Evolutionary conservation across 2,113 vertebrate genomes (phyloP).

Genomic region (Gavia stellata): DNA sequence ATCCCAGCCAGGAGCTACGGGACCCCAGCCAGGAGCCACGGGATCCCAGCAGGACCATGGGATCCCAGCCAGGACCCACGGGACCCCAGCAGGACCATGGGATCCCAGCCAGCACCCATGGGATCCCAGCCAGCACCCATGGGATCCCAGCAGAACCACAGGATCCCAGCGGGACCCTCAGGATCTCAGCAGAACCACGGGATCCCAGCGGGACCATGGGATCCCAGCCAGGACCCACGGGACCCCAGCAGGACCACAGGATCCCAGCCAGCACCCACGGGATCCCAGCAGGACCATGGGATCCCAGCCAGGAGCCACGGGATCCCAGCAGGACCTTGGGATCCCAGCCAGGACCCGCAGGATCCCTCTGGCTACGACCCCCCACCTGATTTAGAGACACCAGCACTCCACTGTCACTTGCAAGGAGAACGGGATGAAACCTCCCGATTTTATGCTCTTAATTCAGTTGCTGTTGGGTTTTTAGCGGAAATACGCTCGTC

Average conservation of each 20-base stretch:
- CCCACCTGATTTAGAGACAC: too few species aligned
- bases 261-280: not conserved
- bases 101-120: not conserved
- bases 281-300: not conserved
- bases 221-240: not conserved
- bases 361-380: not conserved
- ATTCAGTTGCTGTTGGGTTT: fast-evolving
- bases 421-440: not conserved
- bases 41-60: too few species aligned
- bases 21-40: not conserved
- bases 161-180: not conserved
- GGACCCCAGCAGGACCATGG: not conserved
- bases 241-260: not conserved
- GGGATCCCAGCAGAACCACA: not conserved
- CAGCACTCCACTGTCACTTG: not conserved
- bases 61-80: not conserved
- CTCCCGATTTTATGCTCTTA: not conserved
- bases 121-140: not conserved
- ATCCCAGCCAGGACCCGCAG: not conserved
- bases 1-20: not conserved
- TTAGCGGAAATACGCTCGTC: not conserved
- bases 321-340: not conserved
- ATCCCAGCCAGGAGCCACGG: too few species aligned
- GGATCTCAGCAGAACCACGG: too few species aligned
- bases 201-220: not conserved